A percentile compares a stretch with the other conserved stretches of the same genome.
Conservation (phyloP, 2,888 invertebrate species). For the Holacanthella duospinosa region DNA sequence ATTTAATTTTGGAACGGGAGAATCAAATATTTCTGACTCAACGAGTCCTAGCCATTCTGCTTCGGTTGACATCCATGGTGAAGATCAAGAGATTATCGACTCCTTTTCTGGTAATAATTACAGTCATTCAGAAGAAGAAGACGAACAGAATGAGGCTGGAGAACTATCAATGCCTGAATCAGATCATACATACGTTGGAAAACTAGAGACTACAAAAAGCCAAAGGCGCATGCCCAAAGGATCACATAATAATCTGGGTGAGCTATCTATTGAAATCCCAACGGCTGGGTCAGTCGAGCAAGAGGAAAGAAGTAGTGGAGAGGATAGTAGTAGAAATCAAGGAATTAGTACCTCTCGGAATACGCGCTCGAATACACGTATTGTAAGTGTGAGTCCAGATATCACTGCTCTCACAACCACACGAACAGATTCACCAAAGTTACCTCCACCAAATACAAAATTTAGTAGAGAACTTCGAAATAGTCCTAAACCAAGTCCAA, state of each 20-base stretch:
- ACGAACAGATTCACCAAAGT: constrained; percentile 27
- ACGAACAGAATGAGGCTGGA: no score
- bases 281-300: neutral
- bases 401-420: constrained; percentile 32
- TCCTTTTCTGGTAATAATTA: constrained; percentile 4
- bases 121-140: constrained; percentile 12
- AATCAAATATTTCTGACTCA: neutral
- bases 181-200: constrained; percentile 28
- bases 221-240: neutral
- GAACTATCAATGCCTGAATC: constrained; percentile 23
- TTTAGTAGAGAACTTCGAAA: constrained; percentile 27
- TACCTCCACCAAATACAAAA: constrained; percentile 15
- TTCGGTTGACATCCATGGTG: constrained; percentile 30
- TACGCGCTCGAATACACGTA: constrained; percentile 41
- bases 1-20: neutral
- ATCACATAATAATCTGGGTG: constrained; percentile 49
- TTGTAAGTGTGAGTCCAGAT: constrained; percentile 38
- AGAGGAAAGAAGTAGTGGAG: constrained; percentile 41
- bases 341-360: constrained; percentile 35
- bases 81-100: constrained; percentile 37
- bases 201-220: constrained; percentile 23
- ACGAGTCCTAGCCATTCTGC: constrained; percentile 8
- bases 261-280: constrained; percentile 76
- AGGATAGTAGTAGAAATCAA: constrained; percentile 13
- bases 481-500: constrained; percentile 38